These are phyloP conservation scores for Pipistrellus nathusii DNA, from an alignment of 2,797 vertebrate genomes.

Conservation along the genomic window DNA sequence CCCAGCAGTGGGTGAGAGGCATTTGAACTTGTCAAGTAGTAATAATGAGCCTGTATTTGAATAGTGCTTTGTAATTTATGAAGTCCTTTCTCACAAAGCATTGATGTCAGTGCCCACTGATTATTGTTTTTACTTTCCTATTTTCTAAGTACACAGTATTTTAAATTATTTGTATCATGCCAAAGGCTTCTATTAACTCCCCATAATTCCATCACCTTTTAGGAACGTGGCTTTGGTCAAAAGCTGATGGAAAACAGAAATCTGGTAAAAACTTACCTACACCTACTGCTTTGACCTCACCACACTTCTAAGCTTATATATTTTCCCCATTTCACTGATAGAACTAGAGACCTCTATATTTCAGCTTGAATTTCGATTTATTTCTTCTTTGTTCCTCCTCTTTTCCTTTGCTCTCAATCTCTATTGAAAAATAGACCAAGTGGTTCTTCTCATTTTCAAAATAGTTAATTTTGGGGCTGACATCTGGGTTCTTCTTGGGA, in stretches of 20 bases:
- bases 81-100: not conserved
- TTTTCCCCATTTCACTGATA: not conserved
- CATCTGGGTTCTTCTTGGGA: conserved; percentile 55
- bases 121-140: not conserved
- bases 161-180: conserved; percentile 7
- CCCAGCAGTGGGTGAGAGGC: not conserved
- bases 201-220: not conserved
- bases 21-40: not conserved
- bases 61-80: not conserved
- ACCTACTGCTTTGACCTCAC: not conserved
- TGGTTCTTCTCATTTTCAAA: conserved; percentile 72
- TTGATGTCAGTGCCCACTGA: not conserved
- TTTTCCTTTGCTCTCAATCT: conserved; percentile 67
- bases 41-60: not conserved
- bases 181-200: not conserved
- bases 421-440: conserved; percentile 62
- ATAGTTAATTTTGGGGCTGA: conserved; percentile 73
- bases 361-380: conserved; percentile 61
- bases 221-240: not conserved
- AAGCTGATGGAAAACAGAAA: conserved; percentile 40
- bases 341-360: conserved; percentile 45
- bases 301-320: conserved; percentile 2
- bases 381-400: conserved; percentile 51
- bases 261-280: not conserved
- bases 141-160: conserved; percentile 14